These are phyloP conservation scores for Ploceus nigricollis DNA, from an alignment of 2,113 vertebrate genomes.

Conservation along the genomic window DNA sequence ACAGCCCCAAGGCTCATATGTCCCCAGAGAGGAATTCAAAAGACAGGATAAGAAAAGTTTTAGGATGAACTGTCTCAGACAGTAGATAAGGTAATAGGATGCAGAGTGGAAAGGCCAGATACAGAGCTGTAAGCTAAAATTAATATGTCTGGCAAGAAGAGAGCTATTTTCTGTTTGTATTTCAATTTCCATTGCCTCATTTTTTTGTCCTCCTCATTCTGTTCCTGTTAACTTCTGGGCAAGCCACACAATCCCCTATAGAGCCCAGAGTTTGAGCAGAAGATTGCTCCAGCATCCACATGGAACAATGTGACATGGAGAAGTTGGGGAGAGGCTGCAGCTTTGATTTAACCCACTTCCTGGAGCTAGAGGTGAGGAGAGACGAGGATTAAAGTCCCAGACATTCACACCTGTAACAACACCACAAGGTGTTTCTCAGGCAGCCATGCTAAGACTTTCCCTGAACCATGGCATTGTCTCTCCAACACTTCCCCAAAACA, in stretches of 20 bases:
- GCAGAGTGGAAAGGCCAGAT: background rate
- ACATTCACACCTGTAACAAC: background rate
- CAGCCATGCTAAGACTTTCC: background rate
- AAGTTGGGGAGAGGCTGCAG: background rate
- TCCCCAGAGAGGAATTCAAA: background rate
- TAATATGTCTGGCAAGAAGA: background rate
- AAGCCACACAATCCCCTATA: background rate
- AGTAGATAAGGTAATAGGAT: background rate
- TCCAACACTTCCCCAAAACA: background rate
- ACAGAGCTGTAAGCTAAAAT: background rate
- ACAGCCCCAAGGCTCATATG: background rate
- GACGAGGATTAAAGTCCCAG: background rate
- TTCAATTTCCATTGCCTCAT: background rate
- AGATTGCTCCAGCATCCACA: background rate
- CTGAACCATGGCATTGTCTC: background rate
- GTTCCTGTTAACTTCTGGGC: background rate
- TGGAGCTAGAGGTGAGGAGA: background rate
- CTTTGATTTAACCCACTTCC: background rate
- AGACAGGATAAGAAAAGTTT: background rate
- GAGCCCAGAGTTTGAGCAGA: background rate
- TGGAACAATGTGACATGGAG: fast-evolving
- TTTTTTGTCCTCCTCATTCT: background rate
- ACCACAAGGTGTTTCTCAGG: fast-evolving
- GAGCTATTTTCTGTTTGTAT: background rate
- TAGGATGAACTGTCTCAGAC: background rate